A percentile compares a stretch with the other conserved stretches of the same genome.
These are phyloP conservation scores for Xestia c-nigrum DNA, from an alignment of 2,888 invertebrate species.

Conservation along the genomic window DNA sequence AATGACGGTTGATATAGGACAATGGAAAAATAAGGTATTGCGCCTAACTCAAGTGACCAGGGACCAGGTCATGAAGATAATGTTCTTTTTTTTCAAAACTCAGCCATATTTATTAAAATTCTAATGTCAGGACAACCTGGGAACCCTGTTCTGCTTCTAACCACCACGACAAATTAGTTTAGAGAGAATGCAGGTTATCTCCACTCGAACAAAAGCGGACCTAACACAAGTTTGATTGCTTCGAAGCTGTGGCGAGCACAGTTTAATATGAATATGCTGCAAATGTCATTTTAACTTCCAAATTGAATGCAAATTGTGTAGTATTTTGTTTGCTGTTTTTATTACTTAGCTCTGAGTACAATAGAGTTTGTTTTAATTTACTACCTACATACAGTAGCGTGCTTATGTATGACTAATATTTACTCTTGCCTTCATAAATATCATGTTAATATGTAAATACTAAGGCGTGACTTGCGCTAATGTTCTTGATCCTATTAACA, in stretches of 20 bases:
- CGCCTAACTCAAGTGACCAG: too few species aligned
- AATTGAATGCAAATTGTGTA: slow-evolving; percentile 38
- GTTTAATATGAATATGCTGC: slow-evolving; percentile 10
- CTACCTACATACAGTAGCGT: not conserved
- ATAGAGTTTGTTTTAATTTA: not conserved
- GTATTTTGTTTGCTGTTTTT: not conserved
- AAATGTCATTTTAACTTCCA: slow-evolving; percentile 45
- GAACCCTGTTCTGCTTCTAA: not conserved
- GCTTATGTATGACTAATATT: slow-evolving; percentile 7
- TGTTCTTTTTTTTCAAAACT: not conserved
- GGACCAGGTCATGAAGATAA: too few species aligned
- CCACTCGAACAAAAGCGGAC: slow-evolving; percentile 8
- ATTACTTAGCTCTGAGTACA: not conserved
- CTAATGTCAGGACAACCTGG: not conserved
- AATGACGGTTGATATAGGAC: too few species aligned
- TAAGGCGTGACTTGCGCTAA: slow-evolving; percentile 1
- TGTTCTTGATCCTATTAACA: not conserved
- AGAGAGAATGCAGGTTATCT: slow-evolving; percentile 14
- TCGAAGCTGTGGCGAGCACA: slow-evolving; percentile 14
- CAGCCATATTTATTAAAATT: not conserved
- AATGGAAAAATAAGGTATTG: too few species aligned
- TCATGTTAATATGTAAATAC: slow-evolving; percentile 9
- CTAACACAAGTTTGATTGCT: slow-evolving; percentile 35
- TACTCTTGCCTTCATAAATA: slow-evolving; percentile 5
- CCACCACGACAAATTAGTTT: slow-evolving; percentile 16